Percentiles rank a stretch among this genome's conserved stretches.
Conservation (phyloP, 35 echinoderm and acorn worm genomes). For the Antedon bifida region DNA sequence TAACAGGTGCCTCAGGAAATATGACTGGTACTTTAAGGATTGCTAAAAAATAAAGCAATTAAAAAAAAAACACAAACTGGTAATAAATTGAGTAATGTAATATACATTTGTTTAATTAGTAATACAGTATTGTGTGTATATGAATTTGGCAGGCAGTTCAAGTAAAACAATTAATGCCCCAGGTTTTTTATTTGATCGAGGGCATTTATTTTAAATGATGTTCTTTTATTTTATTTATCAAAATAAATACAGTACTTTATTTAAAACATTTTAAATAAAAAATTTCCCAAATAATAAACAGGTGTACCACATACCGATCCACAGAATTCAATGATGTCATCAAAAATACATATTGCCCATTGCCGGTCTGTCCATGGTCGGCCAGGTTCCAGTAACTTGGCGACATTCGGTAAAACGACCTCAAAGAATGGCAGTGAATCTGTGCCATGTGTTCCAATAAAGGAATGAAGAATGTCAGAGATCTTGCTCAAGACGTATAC, state of each 20-base stretch:
- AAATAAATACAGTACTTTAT: too few relatives aligned
- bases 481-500: slow-evolving; percentile 80
- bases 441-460: slow-evolving; percentile 57
- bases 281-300: too few relatives aligned
- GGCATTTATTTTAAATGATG: too few relatives aligned
- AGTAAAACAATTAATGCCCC: too few relatives aligned
- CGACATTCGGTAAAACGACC: slow-evolving; percentile 45
- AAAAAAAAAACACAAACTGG: too few relatives aligned
- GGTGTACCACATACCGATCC: slow-evolving; percentile 55
- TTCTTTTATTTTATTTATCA: too few relatives aligned
- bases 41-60: slow-evolving; percentile 14
- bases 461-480: slow-evolving; percentile 72
- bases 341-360: slow-evolving; percentile 97
- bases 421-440: slow-evolving; percentile 64
- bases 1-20: slow-evolving; percentile 50
- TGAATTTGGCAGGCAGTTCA: too few relatives aligned
- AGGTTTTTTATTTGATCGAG: too few relatives aligned
- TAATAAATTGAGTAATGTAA: not conserved
- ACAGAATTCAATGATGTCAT: slow-evolving; percentile 87
- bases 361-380: slow-evolving; percentile 88
- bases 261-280: too few relatives aligned
- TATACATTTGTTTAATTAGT: not conserved
- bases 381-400: slow-evolving; percentile 64
- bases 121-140: too few relatives aligned
- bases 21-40: slow-evolving; percentile 82